phyloP scores from a whole-genome alignment of 2,888 invertebrate genomes.

The Sphecodes monilicornis region DNA sequence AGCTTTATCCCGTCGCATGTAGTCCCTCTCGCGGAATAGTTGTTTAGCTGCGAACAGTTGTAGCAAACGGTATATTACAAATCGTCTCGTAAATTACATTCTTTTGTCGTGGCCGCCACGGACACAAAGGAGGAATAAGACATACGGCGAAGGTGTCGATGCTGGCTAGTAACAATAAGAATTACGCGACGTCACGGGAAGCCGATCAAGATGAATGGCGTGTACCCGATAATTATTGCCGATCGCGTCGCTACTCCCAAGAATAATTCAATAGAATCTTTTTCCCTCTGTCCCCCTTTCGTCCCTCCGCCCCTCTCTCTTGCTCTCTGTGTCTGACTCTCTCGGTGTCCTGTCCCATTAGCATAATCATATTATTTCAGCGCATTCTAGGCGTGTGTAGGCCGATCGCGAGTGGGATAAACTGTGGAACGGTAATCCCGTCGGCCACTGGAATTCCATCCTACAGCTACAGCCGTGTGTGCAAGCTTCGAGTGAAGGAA shows the following conservation, averaged over 20 bases:
- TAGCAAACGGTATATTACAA: constrained; percentile 41
- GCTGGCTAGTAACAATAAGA: constrained; percentile 49
- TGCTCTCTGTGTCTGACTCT: neutral
- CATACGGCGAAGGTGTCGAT: constrained; percentile 32
- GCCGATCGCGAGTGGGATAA: constrained; percentile 73
- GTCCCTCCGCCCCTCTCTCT: neutral
- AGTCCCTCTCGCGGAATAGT: constrained; percentile 29
- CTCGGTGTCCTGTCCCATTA: constrained; percentile 65
- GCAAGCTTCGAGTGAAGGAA: constrained; percentile 47
- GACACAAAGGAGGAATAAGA: constrained; percentile 19
- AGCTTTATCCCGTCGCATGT: constrained; percentile 35
- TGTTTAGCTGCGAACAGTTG: constrained; percentile 11
- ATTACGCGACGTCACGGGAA: constrained; percentile 47
- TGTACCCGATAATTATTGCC: constrained; percentile 74
- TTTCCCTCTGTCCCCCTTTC: constrained; percentile 10
- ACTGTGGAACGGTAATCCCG: constrained; percentile 50
- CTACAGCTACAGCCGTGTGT: constrained; percentile 32
- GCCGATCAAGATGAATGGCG: constrained; percentile 75
- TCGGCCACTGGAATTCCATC: constrained; percentile 70
- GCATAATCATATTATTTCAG: constrained; percentile 79
- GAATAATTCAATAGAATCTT: constrained; percentile 62
- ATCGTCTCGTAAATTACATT: constrained; percentile 52
- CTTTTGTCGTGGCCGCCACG: constrained; percentile 21
- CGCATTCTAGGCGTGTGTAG: constrained; percentile 71
- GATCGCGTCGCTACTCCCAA: constrained; percentile 46